phyloP scores from a whole-genome alignment of 1,140 invertebrate genomes.

The Monomorium pharaonis region DNA sequence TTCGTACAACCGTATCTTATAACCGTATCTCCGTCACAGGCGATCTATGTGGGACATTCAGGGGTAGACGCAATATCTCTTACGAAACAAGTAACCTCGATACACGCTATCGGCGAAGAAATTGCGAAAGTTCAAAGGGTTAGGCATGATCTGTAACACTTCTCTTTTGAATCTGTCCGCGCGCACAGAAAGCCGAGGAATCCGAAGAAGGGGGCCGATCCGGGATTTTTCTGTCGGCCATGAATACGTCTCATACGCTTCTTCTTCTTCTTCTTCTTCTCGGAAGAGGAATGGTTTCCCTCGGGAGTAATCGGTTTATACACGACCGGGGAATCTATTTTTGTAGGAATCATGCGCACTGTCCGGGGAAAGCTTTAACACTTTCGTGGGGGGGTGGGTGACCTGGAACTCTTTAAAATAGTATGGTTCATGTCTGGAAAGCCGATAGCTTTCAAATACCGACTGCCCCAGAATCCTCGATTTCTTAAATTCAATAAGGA shows the following conservation, averaged over 20 bases:
- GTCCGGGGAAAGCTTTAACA: slow-evolving; percentile 46
- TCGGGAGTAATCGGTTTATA: slow-evolving; percentile 48
- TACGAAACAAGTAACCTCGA: slow-evolving; percentile 73
- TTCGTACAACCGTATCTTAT: slow-evolving; percentile 23
- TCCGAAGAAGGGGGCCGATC: slow-evolving; percentile 1
- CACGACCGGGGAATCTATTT: slow-evolving; percentile 50
- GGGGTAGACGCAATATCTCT: slow-evolving; percentile 71
- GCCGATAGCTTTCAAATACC: slow-evolving; percentile 3
- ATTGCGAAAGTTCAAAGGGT: slow-evolving; percentile 68
- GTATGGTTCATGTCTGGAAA: slow-evolving; percentile 46
- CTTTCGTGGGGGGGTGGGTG: slow-evolving; percentile 47
- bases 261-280: neutral
- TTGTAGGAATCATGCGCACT: slow-evolving; percentile 42
- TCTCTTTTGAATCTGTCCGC: slow-evolving; percentile 16
- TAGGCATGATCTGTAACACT: slow-evolving; percentile 54
- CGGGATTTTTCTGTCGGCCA: neutral
- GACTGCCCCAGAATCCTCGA: neutral
- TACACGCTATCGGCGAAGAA: slow-evolving; percentile 66
- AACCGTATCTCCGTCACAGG: slow-evolving; percentile 15
- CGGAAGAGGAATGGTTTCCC: slow-evolving; percentile 44
- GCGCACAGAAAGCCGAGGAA: neutral
- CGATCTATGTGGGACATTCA: slow-evolving; percentile 68
- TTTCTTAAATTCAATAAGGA: neutral
- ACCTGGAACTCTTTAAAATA: slow-evolving; percentile 55
- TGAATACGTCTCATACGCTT: slow-evolving; percentile 19